These are phyloP conservation scores for Dolichopus griseipennis DNA, from an alignment of 2,888 invertebrate species.

Conservation along the genomic window DNA sequence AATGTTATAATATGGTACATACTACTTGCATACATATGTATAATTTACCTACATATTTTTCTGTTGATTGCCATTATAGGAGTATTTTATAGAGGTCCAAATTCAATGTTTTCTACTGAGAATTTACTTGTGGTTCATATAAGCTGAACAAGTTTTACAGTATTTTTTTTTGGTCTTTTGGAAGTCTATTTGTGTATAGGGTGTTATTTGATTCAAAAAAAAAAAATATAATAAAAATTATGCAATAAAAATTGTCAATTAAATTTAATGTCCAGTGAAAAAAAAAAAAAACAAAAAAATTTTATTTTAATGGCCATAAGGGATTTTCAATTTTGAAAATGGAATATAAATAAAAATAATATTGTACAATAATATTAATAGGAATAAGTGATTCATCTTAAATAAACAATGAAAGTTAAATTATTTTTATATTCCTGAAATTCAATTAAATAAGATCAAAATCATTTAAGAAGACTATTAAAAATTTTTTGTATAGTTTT, in stretches of 20 bases:
- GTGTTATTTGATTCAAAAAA: background rate
- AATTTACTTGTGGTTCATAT: background rate
- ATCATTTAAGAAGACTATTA: too few species aligned
- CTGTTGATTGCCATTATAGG: background rate
- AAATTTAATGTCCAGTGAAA: background rate
- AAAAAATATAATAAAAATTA: background rate
- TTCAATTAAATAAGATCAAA: too few species aligned
- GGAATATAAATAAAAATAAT: too few species aligned
- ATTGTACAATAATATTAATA: too few species aligned
- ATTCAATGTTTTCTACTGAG: background rate
- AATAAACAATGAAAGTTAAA: too few species aligned
- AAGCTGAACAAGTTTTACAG: background rate
- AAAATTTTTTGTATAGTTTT: too few species aligned
- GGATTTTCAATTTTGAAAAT: background rate
- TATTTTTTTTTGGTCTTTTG: too few species aligned
- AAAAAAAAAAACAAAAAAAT: background rate
- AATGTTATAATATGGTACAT: background rate
- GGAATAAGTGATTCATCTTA: too few species aligned
- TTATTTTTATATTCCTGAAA: too few species aligned
- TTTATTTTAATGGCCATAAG: background rate
- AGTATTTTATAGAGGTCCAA: background rate
- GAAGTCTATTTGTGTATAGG: too few species aligned
- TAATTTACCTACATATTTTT: too few species aligned
- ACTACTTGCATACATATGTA: too few species aligned
- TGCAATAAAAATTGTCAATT: slow-evolving; percentile 1